Conservation (phyloP, 1,140 invertebrate species). For the Tetranychus cinnabarinus region DNA sequence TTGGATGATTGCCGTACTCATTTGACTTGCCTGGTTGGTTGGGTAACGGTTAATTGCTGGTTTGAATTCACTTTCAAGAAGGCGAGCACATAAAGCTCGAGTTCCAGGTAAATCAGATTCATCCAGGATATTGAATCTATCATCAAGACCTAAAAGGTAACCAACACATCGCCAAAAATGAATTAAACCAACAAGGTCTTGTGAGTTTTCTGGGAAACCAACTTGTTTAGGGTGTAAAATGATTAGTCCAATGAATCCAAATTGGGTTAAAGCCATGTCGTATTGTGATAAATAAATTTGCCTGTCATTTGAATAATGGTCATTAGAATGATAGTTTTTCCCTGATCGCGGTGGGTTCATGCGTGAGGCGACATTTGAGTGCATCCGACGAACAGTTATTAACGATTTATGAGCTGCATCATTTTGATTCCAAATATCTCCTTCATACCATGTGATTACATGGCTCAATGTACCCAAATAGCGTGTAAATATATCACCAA, state of each 20-base stretch:
- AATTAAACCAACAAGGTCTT: slow-evolving; percentile 43
- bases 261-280: slow-evolving; percentile 31
- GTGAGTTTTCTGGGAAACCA: slow-evolving; percentile 12
- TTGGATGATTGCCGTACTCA: neutral
- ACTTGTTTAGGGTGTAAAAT: slow-evolving; percentile 16
- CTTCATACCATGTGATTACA: slow-evolving; percentile 44
- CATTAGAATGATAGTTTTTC: slow-evolving; percentile 19
- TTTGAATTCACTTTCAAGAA: neutral
- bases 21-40: neutral
- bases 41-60: neutral
- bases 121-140: slow-evolving; percentile 34
- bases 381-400: slow-evolving; percentile 2
- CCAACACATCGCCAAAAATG: slow-evolving; percentile 66
- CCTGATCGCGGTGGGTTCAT: slow-evolving; percentile 19
- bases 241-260: slow-evolving; percentile 18
- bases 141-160: slow-evolving; percentile 50
- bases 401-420: slow-evolving; percentile 23
- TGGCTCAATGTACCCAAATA: slow-evolving; percentile 47
- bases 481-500: slow-evolving; percentile 37
- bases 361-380: neutral
- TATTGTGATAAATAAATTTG: slow-evolving; percentile 15
- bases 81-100: neutral
- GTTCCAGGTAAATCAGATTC: neutral
- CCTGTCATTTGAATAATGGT: slow-evolving; percentile 20
- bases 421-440: slow-evolving; percentile 28